Evolutionary conservation across 2,797 vertebrate species (phyloP).

Genomic region (Apogon hyalosoma): DNA sequence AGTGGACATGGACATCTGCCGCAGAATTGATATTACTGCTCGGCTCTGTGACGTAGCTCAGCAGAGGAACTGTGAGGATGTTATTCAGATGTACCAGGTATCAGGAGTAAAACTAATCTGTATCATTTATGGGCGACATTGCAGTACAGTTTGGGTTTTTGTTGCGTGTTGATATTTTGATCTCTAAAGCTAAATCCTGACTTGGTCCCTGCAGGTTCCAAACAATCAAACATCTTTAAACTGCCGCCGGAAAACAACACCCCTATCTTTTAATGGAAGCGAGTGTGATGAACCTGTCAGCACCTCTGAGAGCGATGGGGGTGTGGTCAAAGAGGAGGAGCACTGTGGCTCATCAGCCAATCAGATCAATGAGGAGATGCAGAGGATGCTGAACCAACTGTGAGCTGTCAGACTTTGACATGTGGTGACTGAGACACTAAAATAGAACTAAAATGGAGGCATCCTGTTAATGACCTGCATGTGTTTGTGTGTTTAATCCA

Average conservation of each 20-base stretch:
- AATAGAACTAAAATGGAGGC: too few species aligned
- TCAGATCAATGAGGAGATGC: conserved; percentile 99
- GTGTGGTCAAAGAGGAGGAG: conserved; percentile 87
- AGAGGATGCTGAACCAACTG: conserved; percentile 97
- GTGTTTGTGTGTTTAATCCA: conserved; percentile 46
- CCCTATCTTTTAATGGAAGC: conserved; percentile 80
- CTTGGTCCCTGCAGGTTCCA: conserved; percentile 85
- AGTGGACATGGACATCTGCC: conserved; percentile 98
- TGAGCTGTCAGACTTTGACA: conserved; percentile 77
- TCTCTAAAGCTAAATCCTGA: background rate
- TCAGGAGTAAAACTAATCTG: background rate
- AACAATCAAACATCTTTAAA: conserved; percentile 90
- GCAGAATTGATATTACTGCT: conserved; percentile 96
- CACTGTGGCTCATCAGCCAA: conserved; percentile 91
- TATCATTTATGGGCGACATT: too few species aligned
- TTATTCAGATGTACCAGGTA: conserved; percentile 97
- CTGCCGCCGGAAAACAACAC: conserved; percentile 87
- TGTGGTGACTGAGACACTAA: background rate
- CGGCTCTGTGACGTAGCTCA: conserved; percentile 94
- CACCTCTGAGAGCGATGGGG: conserved; percentile 90
- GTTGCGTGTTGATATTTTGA: background rate
- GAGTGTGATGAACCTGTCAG: conserved; percentile 93
- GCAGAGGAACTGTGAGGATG: conserved; percentile 95
- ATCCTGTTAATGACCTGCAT: background rate
- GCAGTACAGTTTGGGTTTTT: background rate